Base-by-base conservation (phyloP, 1,140 invertebrate species). In the Chlorops oryzae region DNA sequence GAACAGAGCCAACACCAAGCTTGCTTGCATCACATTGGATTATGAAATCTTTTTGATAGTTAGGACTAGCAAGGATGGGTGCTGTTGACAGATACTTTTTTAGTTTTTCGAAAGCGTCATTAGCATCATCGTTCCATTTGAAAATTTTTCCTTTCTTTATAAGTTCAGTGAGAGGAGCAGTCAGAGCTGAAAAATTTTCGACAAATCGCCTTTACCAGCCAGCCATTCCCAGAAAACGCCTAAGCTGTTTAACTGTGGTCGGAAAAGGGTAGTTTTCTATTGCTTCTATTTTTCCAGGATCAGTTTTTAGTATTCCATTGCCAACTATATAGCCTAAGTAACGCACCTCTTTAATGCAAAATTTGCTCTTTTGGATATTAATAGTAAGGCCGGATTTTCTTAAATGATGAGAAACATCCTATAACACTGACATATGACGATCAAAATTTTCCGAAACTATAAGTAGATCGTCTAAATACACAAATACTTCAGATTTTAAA, bases 381-480 rank as follows among this genome's bases (percentile, higher is more conserved):
- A 78, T 58, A 23, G 73, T 77, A 2, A 79, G 49, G 21, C 63
- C 60, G 15, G 71, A 65, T n/a, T 54, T 43, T 15, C 50, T 34
- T 3, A 78, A 50, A 22, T 59, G 53, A 7, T 62, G 41, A 3
- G 75, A 57, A 2, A 78, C 62, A 22, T 54, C 38, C 12, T 46
- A 20, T 1, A 78, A 23, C 25, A 72, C 47, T 13, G 48, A 20
- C 0, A 78, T 46, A 50, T 79, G 75, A 21, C 73, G 56, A 9
- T 75, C 63, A 40, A 67, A 66, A 9, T 48, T 63, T 5, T 58
- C 47, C 5, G 54, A 59, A 21, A 61, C 60, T 10, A 78, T 54
- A 0, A 78, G 47, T 2, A 78, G 59, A 48, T 80, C 78, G 57
- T 80, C 77, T n/a, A n/a, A n/a, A n/a, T n/a, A n/a, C n/a, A n/a